Evolutionary conservation across 1,140 invertebrate genomes (phyloP).

Genomic region (Drosophila pseudoobscura): DNA sequence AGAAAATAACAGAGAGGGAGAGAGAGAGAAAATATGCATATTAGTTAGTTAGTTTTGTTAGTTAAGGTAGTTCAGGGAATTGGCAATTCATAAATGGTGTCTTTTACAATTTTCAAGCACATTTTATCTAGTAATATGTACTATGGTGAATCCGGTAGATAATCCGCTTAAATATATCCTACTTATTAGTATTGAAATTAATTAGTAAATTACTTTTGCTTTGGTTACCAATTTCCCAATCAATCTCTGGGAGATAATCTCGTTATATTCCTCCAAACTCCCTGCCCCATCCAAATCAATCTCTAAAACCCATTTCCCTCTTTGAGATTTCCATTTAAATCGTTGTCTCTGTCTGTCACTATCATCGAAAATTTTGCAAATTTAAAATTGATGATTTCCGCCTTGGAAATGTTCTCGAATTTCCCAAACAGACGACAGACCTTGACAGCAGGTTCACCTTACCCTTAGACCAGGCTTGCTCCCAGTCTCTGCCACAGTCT

Average conservation of each 20-base stretch:
- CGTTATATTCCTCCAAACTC: neutral
- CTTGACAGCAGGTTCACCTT: conserved; percentile 33
- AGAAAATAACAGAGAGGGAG: conserved; percentile 14
- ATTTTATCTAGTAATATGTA: neutral
- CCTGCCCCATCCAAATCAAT: no score
- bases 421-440: conserved; percentile 23
- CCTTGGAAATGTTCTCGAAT: conserved; percentile 41
- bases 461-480: no score
- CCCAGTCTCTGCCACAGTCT: no score
- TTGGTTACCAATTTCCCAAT: no score
- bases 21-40: conserved; percentile 25
- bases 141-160: neutral
- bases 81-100: neutral
- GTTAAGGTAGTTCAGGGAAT: neutral
- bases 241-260: no score
- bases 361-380: neutral
- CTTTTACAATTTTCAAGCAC: neutral
- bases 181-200: no score
- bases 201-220: no score
- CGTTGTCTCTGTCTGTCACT: neutral
- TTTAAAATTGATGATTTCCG: conserved; percentile 14
- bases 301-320: no score
- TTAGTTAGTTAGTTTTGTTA: conserved; percentile 40
- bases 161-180: no score
- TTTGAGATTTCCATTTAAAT: no score